Base-by-base conservation (phyloP, 2,888 invertebrate species). In the Patella ulyssiponensis region DNA sequence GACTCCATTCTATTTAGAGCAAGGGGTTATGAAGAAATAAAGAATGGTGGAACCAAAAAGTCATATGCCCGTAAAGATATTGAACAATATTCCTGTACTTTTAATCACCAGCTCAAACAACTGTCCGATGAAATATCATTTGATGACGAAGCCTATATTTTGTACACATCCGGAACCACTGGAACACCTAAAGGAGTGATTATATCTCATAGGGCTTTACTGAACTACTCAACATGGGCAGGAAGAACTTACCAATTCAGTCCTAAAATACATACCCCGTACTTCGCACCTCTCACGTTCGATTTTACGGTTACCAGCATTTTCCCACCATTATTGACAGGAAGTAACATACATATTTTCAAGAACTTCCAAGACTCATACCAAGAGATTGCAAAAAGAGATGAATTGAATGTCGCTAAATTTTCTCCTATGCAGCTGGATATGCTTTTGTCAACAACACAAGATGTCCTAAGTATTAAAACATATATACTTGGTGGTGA, bases 171-270 rank as follows among this genome's bases (percentile, higher is more conserved):
- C 7, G 72, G 72, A 20, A 72, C 72, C 14, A 33, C 72, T 17
- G 72, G 72, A 72, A 51, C 72, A 52, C 72, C 72, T 7, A 72
- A 72, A 23, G 72, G 72, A n/a, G 72, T 72, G 52, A 52, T 72
- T 51, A 58, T 69, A 52, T 69, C 17, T 27, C 44, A 69, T 23
- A n/a, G 11, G 12, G 69, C 12, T 73, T 20, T 64, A 14, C 64
- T 64, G 12, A 64, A 64, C 11, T 64, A 64, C 23, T 20, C 23
- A 12, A 20, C 20, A 23, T 64, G 64, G 64, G 64, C 64, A 20
- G 11, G 20, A 23, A 20, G 64, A 20, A 64, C 5, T 23, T 64
- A 64, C 14, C 20, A 64, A 64, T 64, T 64, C 23, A 23, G 20
- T 64, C 64, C 64, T 23, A 9, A 20, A 20, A 23, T 23, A 20